Conservation (phyloP, 2,113 vertebrate genomes). For the Pollimyrus isidori region DNA sequence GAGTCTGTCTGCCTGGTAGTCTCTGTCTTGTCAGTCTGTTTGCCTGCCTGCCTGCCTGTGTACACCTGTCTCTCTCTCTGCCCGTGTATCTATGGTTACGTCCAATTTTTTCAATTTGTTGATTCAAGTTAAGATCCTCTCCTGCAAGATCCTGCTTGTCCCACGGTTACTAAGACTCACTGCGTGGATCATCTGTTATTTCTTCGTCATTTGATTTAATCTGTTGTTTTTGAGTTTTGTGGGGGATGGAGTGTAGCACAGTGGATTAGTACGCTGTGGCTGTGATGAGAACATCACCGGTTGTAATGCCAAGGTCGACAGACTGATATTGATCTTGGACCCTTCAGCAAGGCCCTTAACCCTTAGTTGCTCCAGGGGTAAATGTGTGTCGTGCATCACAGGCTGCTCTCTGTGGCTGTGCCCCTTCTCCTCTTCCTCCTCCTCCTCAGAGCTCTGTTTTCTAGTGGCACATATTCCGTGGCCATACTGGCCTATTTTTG, state of each 20-base stretch:
- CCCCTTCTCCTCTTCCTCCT: neutral
- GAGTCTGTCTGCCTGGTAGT: constrained; percentile 19
- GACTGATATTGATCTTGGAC: neutral
- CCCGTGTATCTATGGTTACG: neutral
- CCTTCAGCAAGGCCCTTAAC: neutral
- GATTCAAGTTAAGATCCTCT: neutral
- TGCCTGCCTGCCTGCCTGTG: neutral
- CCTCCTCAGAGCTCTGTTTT: neutral
- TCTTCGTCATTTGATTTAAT: neutral
- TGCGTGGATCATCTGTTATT: neutral
- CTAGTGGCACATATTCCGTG: too few species aligned
- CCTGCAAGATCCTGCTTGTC: neutral
- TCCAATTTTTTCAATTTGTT: neutral
- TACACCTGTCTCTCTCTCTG: neutral
- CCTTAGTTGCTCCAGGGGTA: neutral
- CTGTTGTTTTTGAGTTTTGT: neutral
- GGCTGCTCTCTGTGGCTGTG: neutral
- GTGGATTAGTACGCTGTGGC: neutral
- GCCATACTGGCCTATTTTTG: neutral
- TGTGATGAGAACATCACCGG: neutral
- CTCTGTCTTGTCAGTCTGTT: too few species aligned
- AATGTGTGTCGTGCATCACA: neutral
- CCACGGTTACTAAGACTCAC: neutral
- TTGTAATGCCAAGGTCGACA: neutral
- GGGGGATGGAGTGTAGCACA: neutral